These are phyloP conservation scores for Drosophila gaucha DNA, from an alignment of 2,888 invertebrate genomes.

Conservation along the genomic window DNA sequence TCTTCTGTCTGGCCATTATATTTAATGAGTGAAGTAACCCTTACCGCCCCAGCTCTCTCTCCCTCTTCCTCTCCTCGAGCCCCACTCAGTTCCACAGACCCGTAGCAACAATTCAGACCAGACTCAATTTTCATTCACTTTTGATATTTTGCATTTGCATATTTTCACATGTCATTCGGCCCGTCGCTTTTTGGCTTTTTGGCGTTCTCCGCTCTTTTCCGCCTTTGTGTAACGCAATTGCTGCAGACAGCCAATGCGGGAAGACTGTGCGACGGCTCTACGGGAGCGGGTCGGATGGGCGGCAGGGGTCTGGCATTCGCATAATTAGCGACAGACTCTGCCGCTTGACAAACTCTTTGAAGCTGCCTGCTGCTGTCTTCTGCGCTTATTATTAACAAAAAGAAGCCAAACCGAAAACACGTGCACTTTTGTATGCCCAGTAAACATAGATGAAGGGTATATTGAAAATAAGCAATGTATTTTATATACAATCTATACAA, in stretches of 20 bases:
- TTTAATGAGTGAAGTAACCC: conserved; percentile 58
- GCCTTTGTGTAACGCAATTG: conserved; percentile 71
- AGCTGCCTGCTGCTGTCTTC: conserved; percentile 54
- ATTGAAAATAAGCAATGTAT: not conserved
- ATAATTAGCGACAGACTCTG: conserved; percentile 81
- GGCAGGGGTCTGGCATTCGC: conserved; percentile 38
- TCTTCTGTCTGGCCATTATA: conserved; percentile 70
- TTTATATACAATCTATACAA: no score
- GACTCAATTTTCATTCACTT: conserved; percentile 72
- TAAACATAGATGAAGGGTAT: not conserved
- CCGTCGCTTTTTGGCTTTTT: conserved; percentile 67
- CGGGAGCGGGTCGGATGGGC: not conserved
- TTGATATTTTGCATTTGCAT: conserved; percentile 75
- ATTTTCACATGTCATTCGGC: conserved; percentile 80
- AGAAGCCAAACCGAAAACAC: conserved; percentile 59
- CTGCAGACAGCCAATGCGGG: conserved; percentile 68
- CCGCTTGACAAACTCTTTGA: conserved; percentile 80
- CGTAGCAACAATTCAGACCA: conserved; percentile 31
- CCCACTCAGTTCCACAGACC: conserved; percentile 12
- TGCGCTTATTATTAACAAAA: conserved; percentile 23
- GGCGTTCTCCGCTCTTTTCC: conserved; percentile 62
- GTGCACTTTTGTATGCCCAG: conserved; percentile 50
- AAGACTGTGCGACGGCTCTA: conserved; percentile 21
- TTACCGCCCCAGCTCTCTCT: conserved; percentile 1
- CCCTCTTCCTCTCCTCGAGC: not conserved